These are phyloP conservation scores for Eurypyga helias DNA, from an alignment of 2,113 vertebrate species.

Conservation along the genomic window DNA sequence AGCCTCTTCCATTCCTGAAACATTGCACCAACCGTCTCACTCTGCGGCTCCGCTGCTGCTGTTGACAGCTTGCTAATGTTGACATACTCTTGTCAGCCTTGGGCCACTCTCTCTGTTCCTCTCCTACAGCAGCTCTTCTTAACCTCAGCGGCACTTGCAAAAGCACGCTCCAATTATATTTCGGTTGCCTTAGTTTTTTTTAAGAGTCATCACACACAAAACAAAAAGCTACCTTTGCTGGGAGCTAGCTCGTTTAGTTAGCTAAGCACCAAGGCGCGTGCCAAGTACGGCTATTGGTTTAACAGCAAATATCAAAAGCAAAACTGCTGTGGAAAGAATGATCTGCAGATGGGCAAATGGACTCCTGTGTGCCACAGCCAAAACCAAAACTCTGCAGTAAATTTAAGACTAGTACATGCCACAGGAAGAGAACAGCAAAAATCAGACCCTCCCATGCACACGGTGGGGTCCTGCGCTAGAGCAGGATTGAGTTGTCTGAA, in stretches of 20 bases:
- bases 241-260: not conserved
- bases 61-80: conserved; percentile 71
- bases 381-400: not conserved
- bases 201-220: not conserved
- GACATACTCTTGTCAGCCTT: conserved; percentile 51
- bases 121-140: conserved; percentile 14
- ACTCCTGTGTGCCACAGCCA: conserved; percentile 39
- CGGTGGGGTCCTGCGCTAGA: not conserved
- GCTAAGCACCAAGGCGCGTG: not conserved
- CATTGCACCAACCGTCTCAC: not conserved
- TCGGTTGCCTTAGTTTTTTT: not conserved
- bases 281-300: not conserved
- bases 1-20: conserved; percentile 10
- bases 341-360: conserved; percentile 58
- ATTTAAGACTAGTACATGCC: not conserved
- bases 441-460: not conserved
- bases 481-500: not conserved
- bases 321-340: not conserved
- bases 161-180: not conserved
- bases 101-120: conserved; percentile 39
- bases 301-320: conserved; percentile 7
- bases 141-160: conserved; percentile 23
- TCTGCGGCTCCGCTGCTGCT: conserved; percentile 1
- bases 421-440: not conserved
- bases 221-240: not conserved